Evolutionary conservation across 2,888 invertebrate species (phyloP).

Genomic region (Lysandra coridon): DNA sequence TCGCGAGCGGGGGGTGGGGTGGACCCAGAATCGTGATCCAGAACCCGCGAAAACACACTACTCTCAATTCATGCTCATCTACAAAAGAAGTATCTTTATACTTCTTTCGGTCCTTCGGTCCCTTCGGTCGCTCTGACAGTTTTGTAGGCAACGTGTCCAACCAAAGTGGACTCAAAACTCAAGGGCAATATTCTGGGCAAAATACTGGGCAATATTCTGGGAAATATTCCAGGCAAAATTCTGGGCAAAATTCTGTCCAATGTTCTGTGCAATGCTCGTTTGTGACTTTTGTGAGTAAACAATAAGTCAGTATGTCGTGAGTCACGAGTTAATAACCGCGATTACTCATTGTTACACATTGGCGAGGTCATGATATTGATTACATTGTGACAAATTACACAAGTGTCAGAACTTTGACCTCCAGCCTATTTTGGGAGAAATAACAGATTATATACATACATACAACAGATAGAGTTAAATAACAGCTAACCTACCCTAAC

Average conservation of each 20-base stretch:
- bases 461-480: background rate
- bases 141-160: background rate
- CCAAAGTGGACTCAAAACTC: too few species aligned
- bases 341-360: background rate
- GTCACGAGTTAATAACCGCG: slow-evolving; percentile 26
- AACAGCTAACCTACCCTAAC: too few species aligned
- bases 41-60: too few species aligned
- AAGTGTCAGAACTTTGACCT: background rate
- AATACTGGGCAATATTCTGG: background rate
- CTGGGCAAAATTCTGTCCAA: background rate
- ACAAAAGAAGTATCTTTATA: background rate
- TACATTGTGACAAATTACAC: slow-evolving; percentile 3
- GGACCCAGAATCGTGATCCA: too few species aligned
- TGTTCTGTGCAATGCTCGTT: background rate
- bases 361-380: slow-evolving; percentile 20
- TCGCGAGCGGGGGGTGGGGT: too few species aligned
- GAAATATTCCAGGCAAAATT: background rate
- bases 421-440: background rate
- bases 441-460: too few species aligned
- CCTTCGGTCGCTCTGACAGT: background rate
- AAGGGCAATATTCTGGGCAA: too few species aligned
- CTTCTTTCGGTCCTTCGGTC: background rate
- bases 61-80: background rate
- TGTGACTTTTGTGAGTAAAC: slow-evolving; percentile 22
- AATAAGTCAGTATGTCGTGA: background rate